Percentiles rank a stretch among this genome's conserved stretches.
phyloP scores from a whole-genome alignment of 2,113 vertebrate genomes.

The Salvelinus fontinalis region DNA sequence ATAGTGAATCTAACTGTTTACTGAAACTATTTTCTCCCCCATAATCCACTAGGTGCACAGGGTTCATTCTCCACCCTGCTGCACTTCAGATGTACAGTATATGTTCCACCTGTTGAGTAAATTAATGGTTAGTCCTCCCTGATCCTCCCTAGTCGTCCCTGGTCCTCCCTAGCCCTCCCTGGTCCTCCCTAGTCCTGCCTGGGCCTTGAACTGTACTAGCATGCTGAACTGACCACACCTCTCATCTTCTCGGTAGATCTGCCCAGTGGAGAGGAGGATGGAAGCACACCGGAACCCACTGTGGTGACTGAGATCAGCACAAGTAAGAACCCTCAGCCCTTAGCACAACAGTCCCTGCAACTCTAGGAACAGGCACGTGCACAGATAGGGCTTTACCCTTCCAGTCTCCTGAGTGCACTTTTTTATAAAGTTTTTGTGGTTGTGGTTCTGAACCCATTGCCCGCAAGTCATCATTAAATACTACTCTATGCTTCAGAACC shows the following conservation, averaged over 20 bases:
- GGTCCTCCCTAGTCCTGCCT: not conserved
- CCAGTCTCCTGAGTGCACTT: no score
- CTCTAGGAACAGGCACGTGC: no score
- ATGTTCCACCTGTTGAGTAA: not conserved
- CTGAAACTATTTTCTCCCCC: not conserved
- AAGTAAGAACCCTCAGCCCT: constrained; percentile 59
- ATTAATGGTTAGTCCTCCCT: not conserved
- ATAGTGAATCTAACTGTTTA: not conserved
- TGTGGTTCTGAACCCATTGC: no score
- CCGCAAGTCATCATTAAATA: no score
- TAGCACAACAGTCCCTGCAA: not conserved
- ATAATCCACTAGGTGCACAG: not conserved
- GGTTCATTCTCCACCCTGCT: not conserved
- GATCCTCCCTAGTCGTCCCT: no score
- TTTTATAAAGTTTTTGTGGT: no score
- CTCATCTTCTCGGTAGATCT: constrained; percentile 51
- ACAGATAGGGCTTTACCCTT: no score
- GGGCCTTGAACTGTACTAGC: not conserved
- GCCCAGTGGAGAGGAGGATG: constrained; percentile 75
- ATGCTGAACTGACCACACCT: not conserved
- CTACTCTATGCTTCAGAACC: no score
- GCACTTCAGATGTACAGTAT: not conserved
- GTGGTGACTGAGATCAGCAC: constrained; percentile 43
- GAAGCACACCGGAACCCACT: constrained; percentile 66
- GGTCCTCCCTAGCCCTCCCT: no score